Base-by-base conservation (phyloP, 2,888 invertebrate genomes). In the Pollenia amentaria region DNA sequence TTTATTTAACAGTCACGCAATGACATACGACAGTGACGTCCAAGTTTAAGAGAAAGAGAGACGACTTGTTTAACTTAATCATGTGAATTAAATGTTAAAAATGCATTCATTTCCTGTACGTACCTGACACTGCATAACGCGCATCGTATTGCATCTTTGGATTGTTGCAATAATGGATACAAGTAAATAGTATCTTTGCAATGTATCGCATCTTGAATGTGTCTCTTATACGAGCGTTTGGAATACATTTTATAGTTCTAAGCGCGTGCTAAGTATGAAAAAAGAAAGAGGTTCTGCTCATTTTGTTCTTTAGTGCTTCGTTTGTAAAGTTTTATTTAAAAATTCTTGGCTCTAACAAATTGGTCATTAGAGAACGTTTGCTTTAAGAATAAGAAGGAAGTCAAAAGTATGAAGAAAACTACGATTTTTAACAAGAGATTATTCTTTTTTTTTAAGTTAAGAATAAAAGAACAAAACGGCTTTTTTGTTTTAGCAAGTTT, bases 11-110 rank as follows among this genome's bases (percentile, higher is more conserved):
- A 76, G 75, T 76, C 82, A 82, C 82, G 82, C 75, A 76, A 76
- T 76, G 76, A 76, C 76, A 69, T 40, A 69, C 64, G 60, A 60
- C 51, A 51, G 44, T 44, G 70, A 65, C 65, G 73, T 40, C 81
- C 48, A 67, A 80, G 11, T 12, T 16, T n/a, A n/a, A 57, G 44
- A 14, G 51, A 29, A 21, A 62, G 16, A 44, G 38, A 42, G 46
- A 84, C 72, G 73, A 79, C 84, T 84, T 79, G 84, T 75, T 79
- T 79, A 62, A 75, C 84, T 84, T 79, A 73, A 84, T 84, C 78
- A 84, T 78, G 67, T 79, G 78, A 84, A 84, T 84, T 84, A 84
- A 84, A 84, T 79, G 84, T 84, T 84, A 44, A 79, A 79, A 78
- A 73, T 78, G 78, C 84, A 73, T 79, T 79, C 67, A 84, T 79